Evolutionary conservation across 2,797 vertebrate genomes (phyloP).

Genomic region (Lepilemur septentrionalis): DNA sequence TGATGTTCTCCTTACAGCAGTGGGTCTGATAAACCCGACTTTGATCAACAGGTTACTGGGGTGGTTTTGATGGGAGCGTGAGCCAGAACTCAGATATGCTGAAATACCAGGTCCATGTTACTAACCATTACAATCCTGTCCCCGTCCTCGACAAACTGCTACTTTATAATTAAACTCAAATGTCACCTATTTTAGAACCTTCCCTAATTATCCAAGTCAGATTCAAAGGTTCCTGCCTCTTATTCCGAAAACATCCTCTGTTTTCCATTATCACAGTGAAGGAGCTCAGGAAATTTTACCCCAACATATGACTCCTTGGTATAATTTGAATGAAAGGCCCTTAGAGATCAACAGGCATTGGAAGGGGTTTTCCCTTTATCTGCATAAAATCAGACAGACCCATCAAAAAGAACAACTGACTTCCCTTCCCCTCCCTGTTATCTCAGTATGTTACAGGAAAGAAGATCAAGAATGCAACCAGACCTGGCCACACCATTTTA

Average conservation of each 20-base stretch:
- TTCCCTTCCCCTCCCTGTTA: not conserved
- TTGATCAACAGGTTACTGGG: rapidly evolving
- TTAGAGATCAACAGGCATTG: not conserved
- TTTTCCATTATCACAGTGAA: not conserved
- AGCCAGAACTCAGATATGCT: not conserved
- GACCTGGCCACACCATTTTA: not conserved
- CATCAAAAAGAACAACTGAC: not conserved
- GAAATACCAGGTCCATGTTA: not conserved
- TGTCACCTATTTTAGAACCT: not conserved
- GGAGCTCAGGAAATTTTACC: not conserved
- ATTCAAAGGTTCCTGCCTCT: not conserved
- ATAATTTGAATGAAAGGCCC: not conserved
- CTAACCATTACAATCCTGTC: not conserved
- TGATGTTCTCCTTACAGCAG: not conserved
- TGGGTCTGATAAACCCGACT: not conserved
- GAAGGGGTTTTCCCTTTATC: not conserved
- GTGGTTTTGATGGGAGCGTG: not conserved
- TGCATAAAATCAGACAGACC: not conserved
- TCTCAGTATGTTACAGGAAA: not conserved
- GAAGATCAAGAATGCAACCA: not conserved
- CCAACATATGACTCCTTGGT: not conserved
- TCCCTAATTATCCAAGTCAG: not conserved
- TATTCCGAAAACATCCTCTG: not conserved
- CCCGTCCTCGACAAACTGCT: not conserved
- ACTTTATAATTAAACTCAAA: not conserved